Evolutionary conservation across 2,113 vertebrate genomes (phyloP), one percentile per base, ranked within the genome.

Genomic region (Argyrosomus japonicus): DNA sequence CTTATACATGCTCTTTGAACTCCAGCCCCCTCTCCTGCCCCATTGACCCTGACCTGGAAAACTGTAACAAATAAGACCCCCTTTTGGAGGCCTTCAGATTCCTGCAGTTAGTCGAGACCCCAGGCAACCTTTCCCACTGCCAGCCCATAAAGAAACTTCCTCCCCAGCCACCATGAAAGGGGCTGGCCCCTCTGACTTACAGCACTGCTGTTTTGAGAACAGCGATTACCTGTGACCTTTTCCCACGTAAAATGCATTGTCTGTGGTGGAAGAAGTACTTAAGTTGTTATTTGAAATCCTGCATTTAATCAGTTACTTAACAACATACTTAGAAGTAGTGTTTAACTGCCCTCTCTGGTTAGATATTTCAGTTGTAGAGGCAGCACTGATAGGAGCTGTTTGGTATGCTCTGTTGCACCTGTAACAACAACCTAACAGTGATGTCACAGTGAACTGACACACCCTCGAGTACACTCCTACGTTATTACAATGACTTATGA

Each of bases 111-210:
- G 77, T 75, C 7, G 36, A 85, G 82, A 89, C 86, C 85, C 80
- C 77, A 75, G 65, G 51, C 76, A 88, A 89, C 85, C 83, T 90
- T 84, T 91, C 73, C 82, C 81, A 83, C 82, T 91, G 76, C 60
- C 67, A 83, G 58, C 73, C 86, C 82, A 85, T 93, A 91, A 93
- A 95, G 79, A 77, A 53, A 57, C 87, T 94, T 92, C 88, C 92
- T 92, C 56, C 56, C 13, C 29, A 57, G 76, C 64, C 82, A 60
- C 80, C 68, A 79, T 25, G 36, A 32, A 72, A 82, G 86, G 86
- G 62, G 56, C 65, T 80, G 29, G 40, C 43, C 60, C 57, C n/a
- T 72, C 21, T 70, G 43, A 72, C 12, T 61, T 23, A 54, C 45
- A 29, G 4, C 12, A 50, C 58, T 56, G 32, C 32, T 72, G 27